Base-by-base conservation (phyloP, 2,888 invertebrate genomes). In the Andrena camellia region DNA sequence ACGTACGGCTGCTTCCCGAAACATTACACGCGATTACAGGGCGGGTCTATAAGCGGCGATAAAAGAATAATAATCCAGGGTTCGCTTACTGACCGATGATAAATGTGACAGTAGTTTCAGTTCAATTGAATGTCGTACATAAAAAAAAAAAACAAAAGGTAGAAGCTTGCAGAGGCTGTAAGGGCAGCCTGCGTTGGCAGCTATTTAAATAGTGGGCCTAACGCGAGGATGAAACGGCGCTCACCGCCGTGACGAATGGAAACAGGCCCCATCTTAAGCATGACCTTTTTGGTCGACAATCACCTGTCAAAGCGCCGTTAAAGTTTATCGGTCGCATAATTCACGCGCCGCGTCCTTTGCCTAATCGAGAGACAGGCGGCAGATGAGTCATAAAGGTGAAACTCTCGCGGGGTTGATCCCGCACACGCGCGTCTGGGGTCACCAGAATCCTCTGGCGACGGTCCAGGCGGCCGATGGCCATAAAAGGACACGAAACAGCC, bases 401-500 rank as follows among this genome's bases (percentile, higher is more conserved):
- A 73, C 48, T 42, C 42, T 62, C 35, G 66, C 52, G 26, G 62
- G 68, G 74, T 57, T 63, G 62, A 68, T 42, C 48, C 31, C 26
- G 70, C 17, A 2, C 23, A 23, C 26, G 35, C 52, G 7, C 7
- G 42, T 54, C 67, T 64, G 75, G 78, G 75, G 54, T 72, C 78
- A 64, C 63, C 71, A n/a, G 59, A 78, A 83, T 75, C 66, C 68
- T 72, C 59, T 71, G 69, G 31, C 42, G 73, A n/a, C 52, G 23
- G 50, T 60, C 54, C 60, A 23, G 59, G 33, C 77, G 31, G 57
- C 6, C 62, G 71, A 63, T 83, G 64, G 7, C 84, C 79, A 48
- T 79, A 83, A 78, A 84, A 70, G 79, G 84, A 23, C 83, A 75
- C 71, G 78, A 74, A 69, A 75, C 83, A 64, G 84, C 79, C 84